Evolutionary conservation across 1,140 invertebrate species (phyloP).

Genomic region (Euwallacea fornicatus): DNA sequence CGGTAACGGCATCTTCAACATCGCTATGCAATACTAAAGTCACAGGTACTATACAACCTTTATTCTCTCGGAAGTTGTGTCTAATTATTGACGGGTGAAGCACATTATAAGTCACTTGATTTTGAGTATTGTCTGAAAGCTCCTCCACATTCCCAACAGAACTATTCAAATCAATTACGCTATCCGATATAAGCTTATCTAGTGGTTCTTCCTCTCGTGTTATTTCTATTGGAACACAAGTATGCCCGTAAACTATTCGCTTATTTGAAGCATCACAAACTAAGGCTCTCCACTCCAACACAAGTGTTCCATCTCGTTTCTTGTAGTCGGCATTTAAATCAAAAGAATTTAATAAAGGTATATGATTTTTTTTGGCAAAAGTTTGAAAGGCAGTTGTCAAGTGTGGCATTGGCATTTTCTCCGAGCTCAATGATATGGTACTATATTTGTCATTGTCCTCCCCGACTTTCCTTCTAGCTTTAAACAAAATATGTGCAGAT

Average conservation of each 20-base stretch:
- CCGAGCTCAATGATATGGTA: constrained; percentile 49
- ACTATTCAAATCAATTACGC: constrained; percentile 40
- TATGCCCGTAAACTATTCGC: constrained; percentile 56
- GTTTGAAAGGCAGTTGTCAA: constrained; percentile 45
- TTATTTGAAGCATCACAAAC: constrained; percentile 52
- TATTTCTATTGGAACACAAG: constrained; percentile 53
- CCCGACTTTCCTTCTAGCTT: constrained; percentile 50
- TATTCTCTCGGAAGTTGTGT: constrained; percentile 58
- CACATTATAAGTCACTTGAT: constrained; percentile 57
- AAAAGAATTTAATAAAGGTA: constrained; percentile 46
- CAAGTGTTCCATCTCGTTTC: constrained; percentile 52
- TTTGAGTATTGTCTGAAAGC: constrained; percentile 33
- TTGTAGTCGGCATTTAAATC: constrained; percentile 36
- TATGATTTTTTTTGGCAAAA: constrained; percentile 48
- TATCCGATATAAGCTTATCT: constrained; percentile 35
- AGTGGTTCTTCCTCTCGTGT: constrained; percentile 34
- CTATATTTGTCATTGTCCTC: constrained; percentile 48
- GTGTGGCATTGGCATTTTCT: constrained; percentile 40
- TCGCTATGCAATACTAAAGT: constrained; percentile 56
- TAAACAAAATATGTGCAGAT: constrained; percentile 58
- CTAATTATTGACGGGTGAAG: constrained; percentile 56
- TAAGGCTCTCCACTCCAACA: constrained; percentile 59
- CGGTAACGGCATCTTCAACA: constrained; percentile 40
- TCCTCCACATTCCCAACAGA: constrained; percentile 31
- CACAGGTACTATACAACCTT: constrained; percentile 59